Evolutionary conservation across 2,797 vertebrate genomes (phyloP).

Genomic region (Fistularia tabacaria): DNA sequence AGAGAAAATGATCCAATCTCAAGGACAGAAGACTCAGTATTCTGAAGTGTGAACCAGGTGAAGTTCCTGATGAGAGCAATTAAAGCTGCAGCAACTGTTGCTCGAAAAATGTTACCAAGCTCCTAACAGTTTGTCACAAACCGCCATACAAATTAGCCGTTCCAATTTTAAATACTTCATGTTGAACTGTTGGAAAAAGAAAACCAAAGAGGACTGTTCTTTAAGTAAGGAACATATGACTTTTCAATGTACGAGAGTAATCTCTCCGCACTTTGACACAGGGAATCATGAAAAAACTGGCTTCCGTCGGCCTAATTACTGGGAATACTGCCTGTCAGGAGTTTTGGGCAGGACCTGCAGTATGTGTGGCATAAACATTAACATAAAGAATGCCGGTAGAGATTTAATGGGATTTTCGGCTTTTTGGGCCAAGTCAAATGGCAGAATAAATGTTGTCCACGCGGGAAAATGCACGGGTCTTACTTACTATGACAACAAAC

Average conservation of each 20-base stretch:
- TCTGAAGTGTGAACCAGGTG: slow-evolving; percentile 8
- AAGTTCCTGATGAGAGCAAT: slow-evolving; percentile 13
- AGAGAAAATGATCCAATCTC: not conserved
- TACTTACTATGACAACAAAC: slow-evolving; percentile 32
- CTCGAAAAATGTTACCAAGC: slow-evolving; percentile 17
- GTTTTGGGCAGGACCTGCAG: slow-evolving; percentile 65
- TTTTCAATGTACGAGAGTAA: slow-evolving; percentile 47
- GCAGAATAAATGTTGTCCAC: slow-evolving; percentile 26
- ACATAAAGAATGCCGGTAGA: slow-evolving; percentile 40
- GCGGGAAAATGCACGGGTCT: slow-evolving; percentile 36
- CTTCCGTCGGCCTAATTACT: slow-evolving; percentile 77
- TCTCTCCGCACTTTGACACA: slow-evolving; percentile 48
- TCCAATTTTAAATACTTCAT: too few relatives aligned
- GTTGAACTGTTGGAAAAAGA: too few relatives aligned
- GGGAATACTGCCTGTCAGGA: slow-evolving; percentile 58
- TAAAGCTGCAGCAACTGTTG: not conserved
- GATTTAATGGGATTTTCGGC: slow-evolving; percentile 45
- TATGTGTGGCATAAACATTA: slow-evolving; percentile 36
- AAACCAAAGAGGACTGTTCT: slow-evolving; percentile 23
- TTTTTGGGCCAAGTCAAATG: slow-evolving; percentile 29
- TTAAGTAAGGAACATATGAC: slow-evolving; percentile 15
- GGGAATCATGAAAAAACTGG: slow-evolving; percentile 67
- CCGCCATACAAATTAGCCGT: too few relatives aligned
- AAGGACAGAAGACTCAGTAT: slow-evolving; percentile 5
- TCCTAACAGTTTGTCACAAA: too few relatives aligned